Base-by-base conservation (phyloP, 2,797 vertebrate genomes). In the Ispidina picta region DNA sequence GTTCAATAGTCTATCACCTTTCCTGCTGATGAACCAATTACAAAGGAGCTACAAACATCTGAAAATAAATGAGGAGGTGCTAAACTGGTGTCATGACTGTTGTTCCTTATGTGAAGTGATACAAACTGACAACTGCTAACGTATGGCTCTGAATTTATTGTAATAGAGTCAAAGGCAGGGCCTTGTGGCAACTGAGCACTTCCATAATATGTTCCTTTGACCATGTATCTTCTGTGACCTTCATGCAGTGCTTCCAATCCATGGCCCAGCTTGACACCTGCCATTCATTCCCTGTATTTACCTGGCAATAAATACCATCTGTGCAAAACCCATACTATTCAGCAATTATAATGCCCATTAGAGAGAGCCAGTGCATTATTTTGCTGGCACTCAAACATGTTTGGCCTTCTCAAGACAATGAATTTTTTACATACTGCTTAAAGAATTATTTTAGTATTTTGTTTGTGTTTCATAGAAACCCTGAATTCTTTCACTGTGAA, bases 371-470 rank as follows among this genome's bases (percentile, higher is more conserved):
- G 17, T 25, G 22, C n/a, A 69, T 69, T 88, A 54, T 88, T 84
- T 83, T 68, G 20, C 63, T 81, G 44, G 20, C 52, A 46, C 9
- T 84, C 35, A 48, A 16, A 70, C 64, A 83, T 88, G 15, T 86
- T 92, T 88, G 81, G 52, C 41, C 46, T 90, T 96, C 39, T 1
- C 35, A 39, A 93, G 28, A 76, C 56, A 88, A 89, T 80, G 25
- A 33, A 37, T 82, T 80, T 90, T 96, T 92, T 68, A 89, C 56
- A 31, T 73, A 64, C n/a, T 69, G 26, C 21, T 91, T 70, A 89
- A 86, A 82, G 17, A 91, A 74, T 49, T 87, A 86, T 54, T 93
- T 94, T 76, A 93, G 70, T 35, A 41, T 89, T 88, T 66, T 91
- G 41, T 51, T 43, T 49, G 89, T 51, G 52, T 89, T 89, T 92